Percentiles rank a stretch among this genome's conserved stretches.
These are phyloP conservation scores for Platichthys flesus DNA, from an alignment of 2,113 vertebrate genomes.

Conservation along the genomic window DNA sequence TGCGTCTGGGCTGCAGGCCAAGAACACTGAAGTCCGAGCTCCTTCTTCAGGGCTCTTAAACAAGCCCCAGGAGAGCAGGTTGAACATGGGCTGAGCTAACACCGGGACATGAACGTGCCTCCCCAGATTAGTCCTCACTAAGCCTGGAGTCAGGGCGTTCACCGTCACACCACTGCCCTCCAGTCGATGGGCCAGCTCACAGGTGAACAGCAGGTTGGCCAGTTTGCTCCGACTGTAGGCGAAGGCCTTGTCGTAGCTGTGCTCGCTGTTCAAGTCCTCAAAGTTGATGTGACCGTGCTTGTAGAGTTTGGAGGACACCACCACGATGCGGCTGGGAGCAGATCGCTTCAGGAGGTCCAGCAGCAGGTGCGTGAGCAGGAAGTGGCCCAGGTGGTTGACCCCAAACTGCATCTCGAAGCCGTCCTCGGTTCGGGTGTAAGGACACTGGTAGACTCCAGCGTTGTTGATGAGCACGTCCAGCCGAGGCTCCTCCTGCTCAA, in stretches of 20 bases:
- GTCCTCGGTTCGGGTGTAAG: constrained; percentile 89
- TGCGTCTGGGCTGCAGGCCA: constrained; percentile 88
- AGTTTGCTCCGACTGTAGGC: constrained; percentile 92
- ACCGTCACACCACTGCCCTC: constrained; percentile 86
- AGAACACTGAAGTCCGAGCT: constrained; percentile 87
- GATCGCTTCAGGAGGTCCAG: constrained; percentile 90
- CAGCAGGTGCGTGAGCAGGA: constrained; percentile 90
- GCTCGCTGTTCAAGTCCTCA: constrained; percentile 91
- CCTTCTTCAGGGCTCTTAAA: constrained; percentile 89
- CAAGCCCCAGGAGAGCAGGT: constrained; percentile 87
- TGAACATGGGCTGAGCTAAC: constrained; percentile 86
- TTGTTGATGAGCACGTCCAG: constrained; percentile 93
- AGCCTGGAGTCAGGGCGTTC: constrained; percentile 89
- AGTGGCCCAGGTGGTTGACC: constrained; percentile 93
- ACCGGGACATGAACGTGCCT: constrained; percentile 86
- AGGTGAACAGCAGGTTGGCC: constrained; percentile 90
- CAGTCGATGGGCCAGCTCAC: constrained; percentile 86
- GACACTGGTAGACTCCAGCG: constrained; percentile 92
- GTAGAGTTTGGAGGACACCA: constrained; percentile 93
- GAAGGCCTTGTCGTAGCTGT: constrained; percentile 88
- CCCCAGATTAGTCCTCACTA: constrained; percentile 91
- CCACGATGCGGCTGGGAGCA: constrained; percentile 89
- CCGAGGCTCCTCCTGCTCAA: constrained; percentile 86
- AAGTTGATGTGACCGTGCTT: constrained; percentile 93
- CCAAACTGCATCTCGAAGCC: constrained; percentile 94